Conservation (phyloP, 2,113 vertebrate species). For the Microtus pennsylvanicus region DNA sequence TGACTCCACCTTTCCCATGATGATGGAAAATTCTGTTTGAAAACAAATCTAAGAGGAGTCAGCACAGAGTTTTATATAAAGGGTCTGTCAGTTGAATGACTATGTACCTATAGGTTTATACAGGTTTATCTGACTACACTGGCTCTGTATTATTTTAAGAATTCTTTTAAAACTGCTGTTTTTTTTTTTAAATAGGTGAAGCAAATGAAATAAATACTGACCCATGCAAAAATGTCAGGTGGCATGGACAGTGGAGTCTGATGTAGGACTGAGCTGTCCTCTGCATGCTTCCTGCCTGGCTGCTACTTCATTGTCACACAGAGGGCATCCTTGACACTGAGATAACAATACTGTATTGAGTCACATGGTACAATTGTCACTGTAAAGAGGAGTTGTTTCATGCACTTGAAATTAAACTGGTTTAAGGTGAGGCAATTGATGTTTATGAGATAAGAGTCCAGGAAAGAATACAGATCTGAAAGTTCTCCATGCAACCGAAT, state of each 20-base stretch:
- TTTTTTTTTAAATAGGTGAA: not conserved
- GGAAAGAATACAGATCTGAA: slow-evolving; percentile 46
- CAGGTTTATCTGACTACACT: not conserved
- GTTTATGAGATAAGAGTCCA: slow-evolving; percentile 48
- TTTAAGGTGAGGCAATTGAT: slow-evolving; percentile 50
- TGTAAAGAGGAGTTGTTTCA: slow-evolving; percentile 33
- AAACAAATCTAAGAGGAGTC: slow-evolving; percentile 21
- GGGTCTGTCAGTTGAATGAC: not conserved
- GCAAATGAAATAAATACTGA: not conserved
- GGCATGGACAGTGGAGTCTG: not conserved
- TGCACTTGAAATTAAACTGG: slow-evolving; percentile 63
- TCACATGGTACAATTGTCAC: slow-evolving; percentile 49
- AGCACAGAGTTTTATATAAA: slow-evolving; percentile 36
- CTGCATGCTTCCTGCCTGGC: not conserved
- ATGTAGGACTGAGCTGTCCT: not conserved
- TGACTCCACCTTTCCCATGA: not conserved
- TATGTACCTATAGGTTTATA: not conserved
- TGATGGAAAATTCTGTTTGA: slow-evolving; percentile 12
- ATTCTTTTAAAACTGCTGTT: not conserved
- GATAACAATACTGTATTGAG: not conserved
- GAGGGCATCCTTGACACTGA: not conserved
- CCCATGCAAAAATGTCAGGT: not conserved
- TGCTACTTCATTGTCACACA: not conserved
- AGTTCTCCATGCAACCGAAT: slow-evolving; percentile 5
- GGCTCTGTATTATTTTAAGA: not conserved